A percentile compares a stretch with the other conserved stretches of the same genome.
Conservation (phyloP, 2,888 invertebrate species). For the Parapristionchus giblindavisi region DNA sequence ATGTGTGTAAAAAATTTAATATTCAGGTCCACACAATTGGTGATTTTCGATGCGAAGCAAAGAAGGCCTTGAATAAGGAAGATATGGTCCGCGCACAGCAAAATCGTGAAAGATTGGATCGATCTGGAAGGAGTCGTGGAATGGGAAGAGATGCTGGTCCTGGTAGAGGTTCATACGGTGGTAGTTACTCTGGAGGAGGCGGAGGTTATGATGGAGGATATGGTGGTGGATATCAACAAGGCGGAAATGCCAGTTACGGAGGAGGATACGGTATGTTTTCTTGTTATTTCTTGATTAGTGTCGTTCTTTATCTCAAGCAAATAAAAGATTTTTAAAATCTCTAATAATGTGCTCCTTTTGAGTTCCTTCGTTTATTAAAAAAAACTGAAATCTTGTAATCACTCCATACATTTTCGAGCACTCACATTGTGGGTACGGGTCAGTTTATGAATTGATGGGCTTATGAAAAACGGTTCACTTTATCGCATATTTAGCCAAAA, state of each 20-base stretch:
- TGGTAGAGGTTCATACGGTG: slow-evolving; percentile 17
- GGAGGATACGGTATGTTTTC: slow-evolving; percentile 38
- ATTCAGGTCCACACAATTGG: slow-evolving; percentile 62
- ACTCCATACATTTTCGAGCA: no score
- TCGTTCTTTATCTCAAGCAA: not conserved
- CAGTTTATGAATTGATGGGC: no score
- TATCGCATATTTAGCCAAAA: no score
- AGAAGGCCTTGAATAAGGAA: slow-evolving; percentile 66
- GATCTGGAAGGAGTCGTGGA: slow-evolving; percentile 32
- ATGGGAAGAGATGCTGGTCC: slow-evolving; percentile 43
- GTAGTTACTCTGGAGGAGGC: slow-evolving; percentile 34
- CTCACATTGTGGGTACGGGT: no score
- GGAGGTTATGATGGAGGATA: slow-evolving; percentile 32
- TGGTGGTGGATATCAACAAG: slow-evolving; percentile 27
- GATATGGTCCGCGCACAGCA: slow-evolving; percentile 12
- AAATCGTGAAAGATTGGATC: slow-evolving; percentile 26
- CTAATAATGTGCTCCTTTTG: no score
- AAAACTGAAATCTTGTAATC: no score
- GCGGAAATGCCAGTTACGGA: slow-evolving; percentile 36
- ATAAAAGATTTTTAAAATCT: slow-evolving; percentile 3
- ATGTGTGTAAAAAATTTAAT: not conserved
- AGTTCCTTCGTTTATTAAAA: no score
- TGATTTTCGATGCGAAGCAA: slow-evolving; percentile 67
- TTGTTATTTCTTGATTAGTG: not conserved
- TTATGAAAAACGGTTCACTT: no score